Conservation (phyloP, 2,888 invertebrate genomes). For the Pegoplata infirma region DNA sequence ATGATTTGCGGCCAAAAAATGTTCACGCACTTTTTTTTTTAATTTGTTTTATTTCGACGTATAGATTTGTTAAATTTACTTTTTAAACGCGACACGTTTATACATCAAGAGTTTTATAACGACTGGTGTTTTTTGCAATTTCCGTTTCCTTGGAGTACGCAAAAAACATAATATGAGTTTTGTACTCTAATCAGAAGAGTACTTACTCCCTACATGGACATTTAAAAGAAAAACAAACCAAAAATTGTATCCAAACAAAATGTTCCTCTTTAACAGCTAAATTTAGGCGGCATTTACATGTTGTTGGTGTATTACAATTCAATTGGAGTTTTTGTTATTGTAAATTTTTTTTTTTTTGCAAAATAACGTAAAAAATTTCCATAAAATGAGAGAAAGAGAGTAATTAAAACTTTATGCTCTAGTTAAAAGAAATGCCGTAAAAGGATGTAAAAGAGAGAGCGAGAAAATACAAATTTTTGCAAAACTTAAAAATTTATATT, state of each 20-base stretch:
- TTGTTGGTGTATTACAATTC: slow-evolving; percentile 25
- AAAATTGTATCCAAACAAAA: slow-evolving; percentile 29
- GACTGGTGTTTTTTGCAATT: slow-evolving; percentile 74
- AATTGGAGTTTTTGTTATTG: slow-evolving; percentile 43
- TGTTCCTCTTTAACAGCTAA: slow-evolving; percentile 37
- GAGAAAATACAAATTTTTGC: not conserved
- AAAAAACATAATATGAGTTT: slow-evolving; percentile 55
- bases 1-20: not conserved
- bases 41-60: not conserved
- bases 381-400: slow-evolving; percentile 20
- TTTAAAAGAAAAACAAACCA: too few species aligned
- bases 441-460: not conserved
- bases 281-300: slow-evolving; percentile 60
- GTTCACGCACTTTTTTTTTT: not conserved
- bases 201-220: slow-evolving; percentile 51
- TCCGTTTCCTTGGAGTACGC: slow-evolving; percentile 70
- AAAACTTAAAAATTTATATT: too few species aligned
- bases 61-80: slow-evolving; percentile 7
- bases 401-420: not conserved
- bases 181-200: slow-evolving; percentile 57
- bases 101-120: slow-evolving; percentile 77
- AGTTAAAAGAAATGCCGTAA: not conserved
- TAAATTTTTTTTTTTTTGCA: too few species aligned
- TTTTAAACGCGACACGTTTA: slow-evolving; percentile 73
- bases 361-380: slow-evolving; percentile 25